These are phyloP conservation scores for Sicus ferrugineus DNA, from an alignment of 2,888 invertebrate species.

Conservation along the genomic window DNA sequence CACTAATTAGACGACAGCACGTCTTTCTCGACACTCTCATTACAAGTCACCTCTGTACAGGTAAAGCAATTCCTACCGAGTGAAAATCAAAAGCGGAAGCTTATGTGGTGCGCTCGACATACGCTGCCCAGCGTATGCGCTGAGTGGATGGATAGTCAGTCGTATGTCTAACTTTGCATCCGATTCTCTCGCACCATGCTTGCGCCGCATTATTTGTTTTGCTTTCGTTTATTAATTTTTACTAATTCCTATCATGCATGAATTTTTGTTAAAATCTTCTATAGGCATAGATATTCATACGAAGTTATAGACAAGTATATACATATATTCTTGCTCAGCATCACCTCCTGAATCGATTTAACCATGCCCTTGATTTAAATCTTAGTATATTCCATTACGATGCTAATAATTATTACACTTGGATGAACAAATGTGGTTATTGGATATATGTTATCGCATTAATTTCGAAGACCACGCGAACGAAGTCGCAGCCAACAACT, in stretches of 20 bases:
- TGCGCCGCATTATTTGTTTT: conserved; percentile 33
- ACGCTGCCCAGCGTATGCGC: conserved; percentile 9
- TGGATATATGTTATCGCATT: too few relatives aligned
- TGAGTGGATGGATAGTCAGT: not conserved
- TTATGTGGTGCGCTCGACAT: conserved; percentile 28
- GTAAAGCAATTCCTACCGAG: conserved; percentile 63
- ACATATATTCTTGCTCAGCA: too few relatives aligned
- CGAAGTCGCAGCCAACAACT: too few relatives aligned
- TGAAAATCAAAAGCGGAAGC: conserved; percentile 47
- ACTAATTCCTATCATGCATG: not conserved
- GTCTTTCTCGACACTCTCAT: not conserved
- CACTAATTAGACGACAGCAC: not conserved
- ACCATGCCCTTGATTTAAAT: too few relatives aligned
- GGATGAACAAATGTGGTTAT: too few relatives aligned
- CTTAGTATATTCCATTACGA: too few relatives aligned
- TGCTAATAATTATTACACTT: too few relatives aligned
- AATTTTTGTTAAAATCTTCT: conserved; percentile 26
- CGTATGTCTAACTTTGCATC: not conserved
- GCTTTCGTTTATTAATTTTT: not conserved
- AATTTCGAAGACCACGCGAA: too few relatives aligned
- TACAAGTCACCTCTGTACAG: conserved; percentile 50
- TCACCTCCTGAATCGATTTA: too few relatives aligned
- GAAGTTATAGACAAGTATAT: too few relatives aligned
- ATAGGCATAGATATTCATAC: conserved; percentile 23
- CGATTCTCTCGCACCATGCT: conserved; percentile 23